Percentiles rank a stretch among this genome's conserved stretches.
These are phyloP conservation scores for Pollimyrus isidori DNA, from an alignment of 2,113 vertebrate genomes.

Conservation along the genomic window DNA sequence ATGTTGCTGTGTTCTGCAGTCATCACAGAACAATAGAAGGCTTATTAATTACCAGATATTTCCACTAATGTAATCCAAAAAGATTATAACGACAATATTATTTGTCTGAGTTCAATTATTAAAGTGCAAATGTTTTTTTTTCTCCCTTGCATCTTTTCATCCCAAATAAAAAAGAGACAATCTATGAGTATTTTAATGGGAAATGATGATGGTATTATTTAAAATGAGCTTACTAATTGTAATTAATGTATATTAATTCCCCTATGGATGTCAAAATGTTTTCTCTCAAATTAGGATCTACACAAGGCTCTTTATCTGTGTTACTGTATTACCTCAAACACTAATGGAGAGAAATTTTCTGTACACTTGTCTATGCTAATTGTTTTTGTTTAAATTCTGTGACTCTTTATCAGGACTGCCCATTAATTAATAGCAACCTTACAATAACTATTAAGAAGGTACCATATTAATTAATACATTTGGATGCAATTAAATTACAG, in stretches of 20 bases:
- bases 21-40: constrained; percentile 7
- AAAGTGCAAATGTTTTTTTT: constrained; percentile 23
- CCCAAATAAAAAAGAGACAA: constrained; percentile 34
- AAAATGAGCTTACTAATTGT: constrained; percentile 61
- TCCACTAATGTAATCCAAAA: constrained; percentile 19
- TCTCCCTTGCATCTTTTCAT: constrained; percentile 15
- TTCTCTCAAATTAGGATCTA: constrained; percentile 65
- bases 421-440: constrained; percentile 71
- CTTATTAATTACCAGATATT: constrained; percentile 20
- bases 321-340: constrained; percentile 60
- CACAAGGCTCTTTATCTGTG: constrained; percentile 59
- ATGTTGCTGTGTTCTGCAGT: neutral
- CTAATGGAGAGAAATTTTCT: constrained; percentile 61
- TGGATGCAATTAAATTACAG: constrained; percentile 73
- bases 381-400: constrained; percentile 68
- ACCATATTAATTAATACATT: constrained; percentile 71
- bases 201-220: constrained; percentile 61
- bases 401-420: constrained; percentile 62
- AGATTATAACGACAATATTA: constrained; percentile 24
- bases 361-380: constrained; percentile 63
- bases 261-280: constrained; percentile 60
- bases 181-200: constrained; percentile 46
- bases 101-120: constrained; percentile 23
- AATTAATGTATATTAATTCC: constrained; percentile 66
- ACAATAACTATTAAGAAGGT: constrained; percentile 68